Percentiles rank a stretch among this genome's conserved stretches.
phyloP scores from a whole-genome alignment of 2,113 vertebrate genomes.

The Hystrix brachyura region DNA sequence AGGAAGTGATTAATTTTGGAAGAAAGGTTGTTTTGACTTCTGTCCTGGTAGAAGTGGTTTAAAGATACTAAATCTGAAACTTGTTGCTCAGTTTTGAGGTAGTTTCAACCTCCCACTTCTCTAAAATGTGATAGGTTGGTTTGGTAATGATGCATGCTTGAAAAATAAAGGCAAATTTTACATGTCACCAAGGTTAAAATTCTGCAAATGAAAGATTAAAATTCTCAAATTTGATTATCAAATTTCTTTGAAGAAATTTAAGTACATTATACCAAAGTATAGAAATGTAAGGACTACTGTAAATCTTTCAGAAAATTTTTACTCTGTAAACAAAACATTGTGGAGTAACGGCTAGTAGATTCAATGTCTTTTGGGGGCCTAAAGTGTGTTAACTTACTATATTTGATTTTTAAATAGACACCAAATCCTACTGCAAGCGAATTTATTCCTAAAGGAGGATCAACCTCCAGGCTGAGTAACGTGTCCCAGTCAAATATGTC shows the following conservation, averaged over 20 bases:
- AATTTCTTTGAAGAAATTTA: constrained; percentile 51
- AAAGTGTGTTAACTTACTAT: constrained; percentile 80
- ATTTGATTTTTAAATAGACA: constrained; percentile 92
- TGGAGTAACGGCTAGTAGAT: constrained; percentile 69
- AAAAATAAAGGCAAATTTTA: constrained; percentile 52
- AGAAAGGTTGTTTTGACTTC: constrained; percentile 59
- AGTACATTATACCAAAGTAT: constrained; percentile 9
- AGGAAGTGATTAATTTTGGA: constrained; percentile 67
- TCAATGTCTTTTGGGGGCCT: constrained; percentile 65
- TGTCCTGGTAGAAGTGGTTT: constrained; percentile 64
- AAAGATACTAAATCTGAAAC: constrained; percentile 71
- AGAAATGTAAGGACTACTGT: neutral
- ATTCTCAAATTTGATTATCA: constrained; percentile 39
- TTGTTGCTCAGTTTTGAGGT: constrained; percentile 77
- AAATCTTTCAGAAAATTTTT: constrained; percentile 51
- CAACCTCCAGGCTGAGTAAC: constrained; percentile 94
- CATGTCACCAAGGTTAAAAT: constrained; percentile 46
- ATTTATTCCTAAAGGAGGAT: constrained; percentile 98
- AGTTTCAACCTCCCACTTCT: constrained; percentile 52
- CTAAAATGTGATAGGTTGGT: neutral
- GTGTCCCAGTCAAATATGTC: constrained; percentile 95
- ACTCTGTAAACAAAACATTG: constrained; percentile 50
- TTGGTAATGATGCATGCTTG: constrained; percentile 53
- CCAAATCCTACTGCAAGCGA: constrained; percentile 98
- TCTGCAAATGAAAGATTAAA: constrained; percentile 54